Evolutionary conservation across 2,888 invertebrate species (phyloP).

Genomic region (Deilephila porcellus): DNA sequence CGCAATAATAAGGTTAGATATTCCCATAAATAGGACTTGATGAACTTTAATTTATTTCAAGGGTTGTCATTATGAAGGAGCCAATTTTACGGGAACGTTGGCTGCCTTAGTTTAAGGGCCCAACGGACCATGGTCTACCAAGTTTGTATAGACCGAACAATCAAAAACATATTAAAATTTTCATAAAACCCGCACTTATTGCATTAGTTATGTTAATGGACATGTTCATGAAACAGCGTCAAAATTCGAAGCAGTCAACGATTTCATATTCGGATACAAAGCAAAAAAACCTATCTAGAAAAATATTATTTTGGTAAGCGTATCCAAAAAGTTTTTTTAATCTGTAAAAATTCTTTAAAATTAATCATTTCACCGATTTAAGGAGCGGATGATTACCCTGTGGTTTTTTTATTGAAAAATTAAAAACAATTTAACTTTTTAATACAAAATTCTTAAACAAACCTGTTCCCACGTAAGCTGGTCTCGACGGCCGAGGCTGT

Average conservation of each 20-base stretch:
- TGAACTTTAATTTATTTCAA: too few relatives aligned
- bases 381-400: slow-evolving; percentile 44
- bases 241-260: slow-evolving; percentile 1
- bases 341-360: slow-evolving; percentile 51
- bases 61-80: neutral
- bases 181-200: neutral
- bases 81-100: neutral
- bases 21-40: too few relatives aligned
- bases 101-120: neutral
- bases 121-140: neutral
- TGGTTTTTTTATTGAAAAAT: slow-evolving; percentile 25
- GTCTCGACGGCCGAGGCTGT: neutral
- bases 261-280: slow-evolving; percentile 16
- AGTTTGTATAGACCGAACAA: neutral
- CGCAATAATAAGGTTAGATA: too few relatives aligned
- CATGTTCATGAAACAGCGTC: slow-evolving; percentile 4
- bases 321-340: slow-evolving; percentile 62
- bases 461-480: slow-evolving; percentile 8
- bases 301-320: slow-evolving; percentile 69
- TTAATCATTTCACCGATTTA: slow-evolving; percentile 41
- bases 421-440: slow-evolving; percentile 1
- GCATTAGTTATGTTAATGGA: slow-evolving; percentile 1
- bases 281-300: slow-evolving; percentile 54
- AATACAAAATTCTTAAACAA: slow-evolving; percentile 9
- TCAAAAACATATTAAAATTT: neutral